These are phyloP conservation scores for Dasyurus viverrinus DNA, from an alignment of 2,113 vertebrate species.

Conservation along the genomic window DNA sequence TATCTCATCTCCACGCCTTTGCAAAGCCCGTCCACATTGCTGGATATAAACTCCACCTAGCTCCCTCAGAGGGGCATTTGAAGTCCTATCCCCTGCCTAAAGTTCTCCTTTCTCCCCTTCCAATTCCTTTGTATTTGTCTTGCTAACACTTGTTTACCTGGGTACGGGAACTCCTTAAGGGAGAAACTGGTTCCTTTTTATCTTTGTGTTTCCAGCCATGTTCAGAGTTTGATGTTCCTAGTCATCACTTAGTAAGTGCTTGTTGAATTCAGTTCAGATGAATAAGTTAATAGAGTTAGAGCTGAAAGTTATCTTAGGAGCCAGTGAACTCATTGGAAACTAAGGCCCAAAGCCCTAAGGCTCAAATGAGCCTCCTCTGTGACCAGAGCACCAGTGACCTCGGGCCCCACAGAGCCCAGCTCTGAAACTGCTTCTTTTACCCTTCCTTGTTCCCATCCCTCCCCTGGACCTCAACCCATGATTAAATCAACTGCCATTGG, in stretches of 20 bases:
- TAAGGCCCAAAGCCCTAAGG: not conserved
- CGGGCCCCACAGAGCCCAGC: not conserved
- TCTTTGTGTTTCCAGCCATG: not conserved
- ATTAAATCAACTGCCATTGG: not conserved
- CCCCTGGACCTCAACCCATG: not conserved
- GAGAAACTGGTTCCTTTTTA: not conserved
- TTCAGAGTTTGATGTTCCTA: not conserved
- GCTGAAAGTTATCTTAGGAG: not conserved
- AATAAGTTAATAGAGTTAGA: not conserved
- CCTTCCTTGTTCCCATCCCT: not conserved
- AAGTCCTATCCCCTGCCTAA: not conserved
- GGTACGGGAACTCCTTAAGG: not conserved
- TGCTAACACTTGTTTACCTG: not conserved
- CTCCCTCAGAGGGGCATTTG: not conserved
- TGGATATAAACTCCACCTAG: not conserved
- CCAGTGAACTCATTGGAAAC: not conserved
- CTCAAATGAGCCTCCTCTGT: not conserved
- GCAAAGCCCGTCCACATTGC: not conserved
- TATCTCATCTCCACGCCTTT: not conserved
- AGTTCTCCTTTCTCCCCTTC: not conserved
- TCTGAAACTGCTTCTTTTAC: no score
- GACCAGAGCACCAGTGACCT: not conserved
- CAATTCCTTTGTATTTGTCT: not conserved
- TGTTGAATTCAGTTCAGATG: not conserved
- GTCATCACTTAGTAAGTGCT: not conserved